Base-by-base conservation (phyloP, 2,797 vertebrate species). In the Bradypus variegatus region DNA sequence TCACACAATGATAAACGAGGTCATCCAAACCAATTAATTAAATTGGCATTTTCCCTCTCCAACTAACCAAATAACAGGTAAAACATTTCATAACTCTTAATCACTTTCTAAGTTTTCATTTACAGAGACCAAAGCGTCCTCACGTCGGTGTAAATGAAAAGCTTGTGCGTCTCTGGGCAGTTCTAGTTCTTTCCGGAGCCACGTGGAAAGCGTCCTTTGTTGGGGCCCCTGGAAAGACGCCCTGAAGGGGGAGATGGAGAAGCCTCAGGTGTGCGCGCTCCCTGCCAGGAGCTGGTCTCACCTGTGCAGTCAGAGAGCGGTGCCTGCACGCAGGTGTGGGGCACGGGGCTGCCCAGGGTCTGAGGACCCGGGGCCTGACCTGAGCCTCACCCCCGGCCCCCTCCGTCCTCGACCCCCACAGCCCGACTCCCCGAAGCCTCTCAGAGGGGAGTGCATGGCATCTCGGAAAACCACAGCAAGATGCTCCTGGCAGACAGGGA, bases 161-260 rank as follows among this genome's bases (percentile, higher is more conserved):
- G 1, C 2, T 6, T 62, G 50, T 60, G 86, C 33, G 80, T 53
- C 88, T 82, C 62, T 58, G 33, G 76, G n/a, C 70, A 45, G 60
- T 72, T 92, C 94, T 76, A 91, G 82, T 88, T 87, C 38, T 79
- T 83, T 89, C 93, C 91, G 79, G 62, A 88, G 58, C 72, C 65
- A 64, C 27, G 64, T 53, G 55, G 78, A 90, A 90, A 91, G 65
- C 75, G 55, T 80, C 65, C 16, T 86, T 93, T 90, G 73, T 86
- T 67, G 73, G 93, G 81, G 62, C 2, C 70, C 36, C 33, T 86
- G 21, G 23, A 78, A 88, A 75, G 64, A 13, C 53, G n/a, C 18
- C 48, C 23, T 73, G 38, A 41, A n/a, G 38, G 50, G 36, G 36
- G 50, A 64, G n/a, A 67, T 36, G 19, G 27, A 88, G 41, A 83